Conservation (phyloP, 1,140 invertebrate species). For the Trichonephila clavata region DNA sequence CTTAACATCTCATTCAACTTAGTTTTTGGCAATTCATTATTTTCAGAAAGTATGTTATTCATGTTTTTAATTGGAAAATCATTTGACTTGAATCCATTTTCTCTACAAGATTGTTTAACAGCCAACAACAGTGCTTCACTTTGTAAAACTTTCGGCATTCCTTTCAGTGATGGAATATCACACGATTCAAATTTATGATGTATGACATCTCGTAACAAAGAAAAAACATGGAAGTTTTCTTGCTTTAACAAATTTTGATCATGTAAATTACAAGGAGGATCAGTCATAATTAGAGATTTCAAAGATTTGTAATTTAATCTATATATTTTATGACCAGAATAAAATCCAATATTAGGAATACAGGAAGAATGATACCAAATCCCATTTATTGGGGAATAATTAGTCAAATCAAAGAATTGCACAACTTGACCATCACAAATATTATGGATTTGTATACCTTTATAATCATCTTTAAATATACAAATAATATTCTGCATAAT, state of each 20-base stretch:
- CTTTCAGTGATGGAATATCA: constrained; percentile 48
- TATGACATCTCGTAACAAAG: constrained; percentile 45
- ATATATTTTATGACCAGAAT: constrained; percentile 47
- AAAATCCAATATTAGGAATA: constrained; percentile 66
- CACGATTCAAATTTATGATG: constrained; percentile 50
- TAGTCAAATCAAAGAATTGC: constrained; percentile 38
- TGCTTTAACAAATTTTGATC: constrained; percentile 7
- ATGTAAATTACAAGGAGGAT: constrained; percentile 33
- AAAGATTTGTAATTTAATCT: constrained; percentile 47
- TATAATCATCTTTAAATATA: constrained; percentile 36
- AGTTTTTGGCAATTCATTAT: constrained; percentile 20
- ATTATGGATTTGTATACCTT: constrained; percentile 39
- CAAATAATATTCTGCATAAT: constrained; percentile 64
- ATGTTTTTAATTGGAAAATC: constrained; percentile 56
- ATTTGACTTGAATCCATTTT: constrained; percentile 56
- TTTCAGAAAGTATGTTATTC: background rate
- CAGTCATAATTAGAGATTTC: constrained; percentile 42
- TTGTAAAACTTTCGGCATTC: constrained; percentile 30
- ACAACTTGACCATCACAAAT: constrained; percentile 7
- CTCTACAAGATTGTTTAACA: constrained; percentile 63
- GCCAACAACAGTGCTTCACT: constrained; percentile 70
- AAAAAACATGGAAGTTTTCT: constrained; percentile 65
- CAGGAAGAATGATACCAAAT: constrained; percentile 63
- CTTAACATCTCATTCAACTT: constrained; percentile 59
- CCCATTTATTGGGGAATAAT: constrained; percentile 32